Base-by-base conservation (phyloP, 2,888 invertebrate genomes). In the Periphyllus acericola region DNA sequence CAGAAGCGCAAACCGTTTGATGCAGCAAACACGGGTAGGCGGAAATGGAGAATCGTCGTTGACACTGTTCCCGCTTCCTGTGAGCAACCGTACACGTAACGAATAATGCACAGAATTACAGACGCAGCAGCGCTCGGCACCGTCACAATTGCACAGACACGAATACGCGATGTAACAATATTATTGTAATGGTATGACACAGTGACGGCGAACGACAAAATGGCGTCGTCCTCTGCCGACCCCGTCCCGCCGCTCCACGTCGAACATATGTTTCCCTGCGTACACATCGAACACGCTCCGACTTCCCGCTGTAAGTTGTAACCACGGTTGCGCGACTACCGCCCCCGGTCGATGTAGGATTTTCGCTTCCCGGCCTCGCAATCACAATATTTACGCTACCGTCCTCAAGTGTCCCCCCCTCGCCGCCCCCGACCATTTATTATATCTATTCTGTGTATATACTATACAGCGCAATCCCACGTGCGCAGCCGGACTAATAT, bases 151-250 rank as follows among this genome's bases (percentile, higher is more conserved):
- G n/a, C 1, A 46, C 46, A 46, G 46, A 46, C 14, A 46, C 46
- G 8, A 14, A 46, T 52, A 17, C 52, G 14, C 52, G 14, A 52
- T 17, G 14, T 29, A 68, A 29, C n/a, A n/a, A 25, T 68, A 68
- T 68, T 11, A 68, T n/a, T 68, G n/a, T n/a, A n/a, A 52, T 46
- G 46, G 46, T 52, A 3, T n/a, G 68, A 68, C n/a, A 68, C 68
- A 6, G 21, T 60, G 60, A 60, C 71, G 4, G 29, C 71, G 55
- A 74, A 21, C 34, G 40, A 76, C 75, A 84, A 84, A 84, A 84
- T 84, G 83, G 83, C 75, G 83, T 83, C 36, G 74, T 25, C 25
- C 40, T 66, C 17, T 25, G 21, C 4, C 0, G 29, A 40, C 74
- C 36, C 36, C 75, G 40, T 34, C 83, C 74, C 29, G 60, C 40